Conservation (phyloP, 2,797 vertebrate genomes). For the Leptatherina wallacei region DNA sequence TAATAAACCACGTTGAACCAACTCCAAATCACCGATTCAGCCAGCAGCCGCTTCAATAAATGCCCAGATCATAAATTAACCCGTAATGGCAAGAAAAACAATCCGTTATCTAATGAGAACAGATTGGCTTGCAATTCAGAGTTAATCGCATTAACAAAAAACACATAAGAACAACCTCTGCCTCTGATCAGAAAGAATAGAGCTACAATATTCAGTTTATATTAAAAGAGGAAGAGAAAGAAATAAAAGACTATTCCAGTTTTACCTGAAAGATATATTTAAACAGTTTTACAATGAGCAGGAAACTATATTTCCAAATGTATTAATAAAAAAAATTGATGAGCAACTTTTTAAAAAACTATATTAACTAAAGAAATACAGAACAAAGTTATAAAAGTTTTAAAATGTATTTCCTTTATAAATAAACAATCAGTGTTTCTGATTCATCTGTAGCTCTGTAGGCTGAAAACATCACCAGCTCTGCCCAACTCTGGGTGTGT, state of each 20-base stretch:
- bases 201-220: too few species aligned
- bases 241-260: too few species aligned
- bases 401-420: not conserved
- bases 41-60: not conserved
- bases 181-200: not conserved
- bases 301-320: too few species aligned
- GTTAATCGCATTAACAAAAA: not conserved
- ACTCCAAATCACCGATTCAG: not conserved
- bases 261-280: too few species aligned
- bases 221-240: too few species aligned
- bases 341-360: too few species aligned
- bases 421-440: not conserved
- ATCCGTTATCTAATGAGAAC: not conserved
- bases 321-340: too few species aligned
- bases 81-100: not conserved
- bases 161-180: not conserved
- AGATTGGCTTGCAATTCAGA: not conserved
- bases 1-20: not conserved
- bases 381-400: not conserved
- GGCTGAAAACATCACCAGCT: not conserved
- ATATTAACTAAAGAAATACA: not conserved
- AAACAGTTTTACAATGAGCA: too few species aligned
- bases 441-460: not conserved
- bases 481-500: slow-evolving; percentile 6
- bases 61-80: not conserved